Evolutionary conservation across 2,888 invertebrate species (phyloP).

Genomic region (Plagiodera versicolora): DNA sequence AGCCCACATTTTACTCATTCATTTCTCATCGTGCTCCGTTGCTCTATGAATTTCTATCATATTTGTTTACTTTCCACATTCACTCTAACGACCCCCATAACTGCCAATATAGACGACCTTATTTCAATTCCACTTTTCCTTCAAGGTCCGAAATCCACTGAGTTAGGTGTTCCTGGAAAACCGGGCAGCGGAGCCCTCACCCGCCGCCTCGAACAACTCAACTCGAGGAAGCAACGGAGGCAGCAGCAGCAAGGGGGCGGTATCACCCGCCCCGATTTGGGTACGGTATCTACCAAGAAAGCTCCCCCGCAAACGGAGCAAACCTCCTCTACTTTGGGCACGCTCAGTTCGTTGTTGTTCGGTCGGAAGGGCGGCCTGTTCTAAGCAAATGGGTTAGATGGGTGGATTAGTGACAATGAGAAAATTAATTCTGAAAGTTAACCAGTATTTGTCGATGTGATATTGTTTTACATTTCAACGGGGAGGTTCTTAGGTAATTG

Average conservation of each 20-base stretch:
- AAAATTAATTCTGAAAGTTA: neutral
- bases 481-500: too few species aligned
- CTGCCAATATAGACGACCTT: too few species aligned
- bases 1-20: too few species aligned
- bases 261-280: slow-evolving; percentile 64
- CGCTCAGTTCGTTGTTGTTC: slow-evolving; percentile 77
- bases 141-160: slow-evolving; percentile 45
- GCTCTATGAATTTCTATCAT: too few species aligned
- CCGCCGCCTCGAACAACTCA: slow-evolving; percentile 55
- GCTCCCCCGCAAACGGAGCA: slow-evolving; percentile 41
- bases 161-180: slow-evolving; percentile 63
- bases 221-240: slow-evolving; percentile 57
- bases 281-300: slow-evolving; percentile 54
- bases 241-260: slow-evolving; percentile 59
- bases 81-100: too few species aligned
- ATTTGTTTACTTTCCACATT: too few species aligned
- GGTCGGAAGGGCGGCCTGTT: slow-evolving; percentile 84
- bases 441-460: too few species aligned
- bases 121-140: too few species aligned
- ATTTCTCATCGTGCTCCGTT: too few species aligned
- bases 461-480: too few species aligned
- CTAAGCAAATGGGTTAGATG: slow-evolving; percentile 48
- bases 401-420: too few species aligned
- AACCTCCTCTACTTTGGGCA: slow-evolving; percentile 61
- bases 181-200: slow-evolving; percentile 63